phyloP scores from a whole-genome alignment of 2,888 invertebrate genomes.

The Cheilosia soror region DNA sequence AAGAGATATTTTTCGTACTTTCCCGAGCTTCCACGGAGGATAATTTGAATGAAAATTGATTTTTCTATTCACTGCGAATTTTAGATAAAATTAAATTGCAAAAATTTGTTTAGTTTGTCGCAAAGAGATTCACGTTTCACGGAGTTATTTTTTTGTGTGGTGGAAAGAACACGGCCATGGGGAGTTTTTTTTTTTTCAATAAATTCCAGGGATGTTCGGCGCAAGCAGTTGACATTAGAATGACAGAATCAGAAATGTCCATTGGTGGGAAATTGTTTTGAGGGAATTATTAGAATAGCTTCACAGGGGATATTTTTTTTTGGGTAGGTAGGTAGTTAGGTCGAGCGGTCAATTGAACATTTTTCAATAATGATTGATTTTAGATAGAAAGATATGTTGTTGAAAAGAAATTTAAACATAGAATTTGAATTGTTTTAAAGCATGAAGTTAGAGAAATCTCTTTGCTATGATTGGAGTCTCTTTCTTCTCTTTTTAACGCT shows the following conservation, averaged over 20 bases:
- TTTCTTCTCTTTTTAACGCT: no score
- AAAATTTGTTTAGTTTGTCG: slow-evolving; percentile 54
- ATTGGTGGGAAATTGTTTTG: slow-evolving; percentile 1
- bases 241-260: neutral
- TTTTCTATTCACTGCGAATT: slow-evolving; percentile 49
- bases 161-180: slow-evolving; percentile 60
- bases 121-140: slow-evolving; percentile 68
- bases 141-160: slow-evolving; percentile 56
- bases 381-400: no score
- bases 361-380: no score
- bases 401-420: no score
- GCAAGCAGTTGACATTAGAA: slow-evolving; percentile 36
- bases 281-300: slow-evolving; percentile 16
- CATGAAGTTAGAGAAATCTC: no score
- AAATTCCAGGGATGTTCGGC: slow-evolving; percentile 45
- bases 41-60: slow-evolving; percentile 5
- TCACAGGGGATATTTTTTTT: slow-evolving; percentile 9
- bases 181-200: slow-evolving; percentile 47
- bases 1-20: slow-evolving; percentile 9
- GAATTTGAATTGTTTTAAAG: no score
- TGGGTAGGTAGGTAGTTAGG: no score
- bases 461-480: no score
- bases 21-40: slow-evolving; percentile 9
- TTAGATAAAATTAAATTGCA: slow-evolving; percentile 27
- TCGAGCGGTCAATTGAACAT: no score